Evolutionary conservation across 1,140 invertebrate genomes (phyloP).

Genomic region (Brachionus rubens): DNA sequence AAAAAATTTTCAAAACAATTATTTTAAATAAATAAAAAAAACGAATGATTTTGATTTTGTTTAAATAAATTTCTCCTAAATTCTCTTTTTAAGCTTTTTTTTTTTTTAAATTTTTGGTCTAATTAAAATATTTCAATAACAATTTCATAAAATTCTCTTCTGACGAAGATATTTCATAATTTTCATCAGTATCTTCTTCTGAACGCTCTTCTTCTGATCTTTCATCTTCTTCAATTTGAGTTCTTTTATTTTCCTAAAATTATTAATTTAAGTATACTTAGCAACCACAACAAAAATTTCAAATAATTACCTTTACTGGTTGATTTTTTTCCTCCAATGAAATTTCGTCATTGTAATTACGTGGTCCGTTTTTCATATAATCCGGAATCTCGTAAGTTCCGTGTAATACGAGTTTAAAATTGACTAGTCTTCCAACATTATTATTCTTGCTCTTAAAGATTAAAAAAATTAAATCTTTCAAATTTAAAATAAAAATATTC

Average conservation of each 20-base stretch:
- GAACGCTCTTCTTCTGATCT: neutral
- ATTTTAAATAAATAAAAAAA: no score
- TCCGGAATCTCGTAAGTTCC: constrained; percentile 41
- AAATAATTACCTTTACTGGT: no score
- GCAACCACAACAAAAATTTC: no score
- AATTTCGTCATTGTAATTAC: constrained; percentile 4
- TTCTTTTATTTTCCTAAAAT: no score
- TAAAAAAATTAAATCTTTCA: neutral
- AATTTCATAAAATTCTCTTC: constrained; percentile 27
- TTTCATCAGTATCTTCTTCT: neutral
- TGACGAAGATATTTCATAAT: constrained; percentile 8
- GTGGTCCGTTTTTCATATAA: constrained; percentile 32
- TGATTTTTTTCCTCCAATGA: no score
- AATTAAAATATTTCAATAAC: constrained; percentile 25
- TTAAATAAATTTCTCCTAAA: neutral
- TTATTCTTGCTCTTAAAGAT: neutral
- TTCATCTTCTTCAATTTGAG: no score
- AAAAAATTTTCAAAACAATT: no score
- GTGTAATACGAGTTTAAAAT: constrained; percentile 40
- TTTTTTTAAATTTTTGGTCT: no score
- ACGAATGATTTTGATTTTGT: neutral
- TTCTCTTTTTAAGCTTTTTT: no score
- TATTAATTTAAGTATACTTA: no score
- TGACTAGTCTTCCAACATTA: neutral
- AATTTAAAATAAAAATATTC: neutral